These are phyloP conservation scores for Microtus montanus DNA, from an alignment of 2,113 vertebrate species.

Conservation along the genomic window DNA sequence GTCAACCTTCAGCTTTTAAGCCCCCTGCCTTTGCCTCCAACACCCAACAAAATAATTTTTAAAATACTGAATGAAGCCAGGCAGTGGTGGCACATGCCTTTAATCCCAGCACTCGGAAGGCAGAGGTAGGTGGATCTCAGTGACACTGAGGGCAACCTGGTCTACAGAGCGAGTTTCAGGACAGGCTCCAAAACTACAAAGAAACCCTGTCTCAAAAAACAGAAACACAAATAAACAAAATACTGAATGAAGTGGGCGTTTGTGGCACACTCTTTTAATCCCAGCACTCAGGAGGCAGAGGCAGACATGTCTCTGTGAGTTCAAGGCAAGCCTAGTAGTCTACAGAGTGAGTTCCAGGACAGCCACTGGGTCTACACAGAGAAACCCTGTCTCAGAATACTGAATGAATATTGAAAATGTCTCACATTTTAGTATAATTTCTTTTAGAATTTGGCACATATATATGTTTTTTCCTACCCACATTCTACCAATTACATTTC, in stretches of 20 bases:
- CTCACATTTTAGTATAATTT: background rate
- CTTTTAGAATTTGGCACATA: background rate
- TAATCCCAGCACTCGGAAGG: background rate
- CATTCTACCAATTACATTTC: constrained; percentile 30
- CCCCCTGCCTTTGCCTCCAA: background rate
- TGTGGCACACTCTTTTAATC: background rate
- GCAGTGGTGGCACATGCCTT: background rate
- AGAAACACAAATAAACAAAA: too few relatives aligned
- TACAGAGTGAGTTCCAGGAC: background rate
- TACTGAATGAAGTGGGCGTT: too few relatives aligned
- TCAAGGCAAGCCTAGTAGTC: background rate
- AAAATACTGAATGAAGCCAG: too few relatives aligned
- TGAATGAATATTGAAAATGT: background rate
- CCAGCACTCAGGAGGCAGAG: background rate
- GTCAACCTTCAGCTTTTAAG: background rate
- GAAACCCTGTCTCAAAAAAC: background rate
- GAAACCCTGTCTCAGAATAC: background rate
- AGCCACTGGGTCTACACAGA: background rate
- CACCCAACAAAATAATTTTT: background rate
- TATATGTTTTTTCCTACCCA: background rate
- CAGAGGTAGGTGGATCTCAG: background rate
- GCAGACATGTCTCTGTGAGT: background rate
- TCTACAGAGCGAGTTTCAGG: background rate
- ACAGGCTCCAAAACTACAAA: background rate
- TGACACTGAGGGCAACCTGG: background rate